Evolutionary conservation across 1,140 invertebrate species (phyloP), one percentile per base, ranked within the genome.

Genomic region (Melipona quadrifasciata): DNA sequence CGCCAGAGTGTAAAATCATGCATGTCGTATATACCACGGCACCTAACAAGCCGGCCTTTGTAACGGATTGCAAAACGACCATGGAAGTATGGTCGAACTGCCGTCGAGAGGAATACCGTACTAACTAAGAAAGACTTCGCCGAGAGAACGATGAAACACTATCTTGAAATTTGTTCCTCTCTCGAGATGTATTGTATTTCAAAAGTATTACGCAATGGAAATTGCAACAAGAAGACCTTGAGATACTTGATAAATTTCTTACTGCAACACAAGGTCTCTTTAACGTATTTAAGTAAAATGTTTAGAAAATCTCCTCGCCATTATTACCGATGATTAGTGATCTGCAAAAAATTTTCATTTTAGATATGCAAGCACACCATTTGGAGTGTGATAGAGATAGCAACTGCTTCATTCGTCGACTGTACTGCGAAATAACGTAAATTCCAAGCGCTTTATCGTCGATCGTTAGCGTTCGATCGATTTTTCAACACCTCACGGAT

Each of bases 21-120:
- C 80, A 77, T 73, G 85, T 86, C 73, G 53, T 55, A 39, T 78
- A 78, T 64, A 72, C 12, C 21, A n/a, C 24, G 68, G 67, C 61
- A 82, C 64, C 71, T 86, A 86, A 86, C 85, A 80, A 74, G 75
- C 75, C 75, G 61, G 75, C 74, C 74, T 78, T 86, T 86, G 82
- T 84, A 84, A 79, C 58, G 75, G 80, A 75, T 82, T 68, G 67
- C 55, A 75, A 85, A 85, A 82, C 80, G 84, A 82, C 55, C 72
- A 70, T 71, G 80, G 79, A 74, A 85, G 70, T 74, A 21, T 70
- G 47, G 31, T 65, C 24, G 58, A 73, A 80, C 58, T 57, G 73
- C 73, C 57, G 70, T 80, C 4, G 47, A 21, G 47, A 73, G 57
- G 68, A 80, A 65, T 47, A 31, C 16, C 57, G 27, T 21, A 27